Base-by-base conservation (phyloP, 2,113 vertebrate species). In the Spea bombifrons region DNA sequence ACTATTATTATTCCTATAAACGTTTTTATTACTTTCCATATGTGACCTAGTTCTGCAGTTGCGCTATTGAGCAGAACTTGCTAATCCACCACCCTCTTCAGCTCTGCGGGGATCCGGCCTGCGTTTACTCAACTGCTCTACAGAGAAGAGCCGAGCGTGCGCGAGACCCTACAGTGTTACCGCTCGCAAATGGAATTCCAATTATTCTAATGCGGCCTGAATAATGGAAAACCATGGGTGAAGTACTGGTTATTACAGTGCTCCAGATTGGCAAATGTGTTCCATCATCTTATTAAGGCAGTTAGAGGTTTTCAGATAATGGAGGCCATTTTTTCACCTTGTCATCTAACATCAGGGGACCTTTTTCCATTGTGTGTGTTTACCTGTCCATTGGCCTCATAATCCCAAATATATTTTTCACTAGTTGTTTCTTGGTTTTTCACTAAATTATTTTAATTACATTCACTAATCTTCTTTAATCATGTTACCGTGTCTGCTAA, bases 221-320 rank as follows among this genome's bases (percentile, higher is more conserved):
- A 71, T 48, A 84, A 82, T n/a, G 67, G 66, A 49, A 71, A 69
- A 63, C 16, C 30, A 71, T 9, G 15, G 48, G 8, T 0, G 7
- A 0, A 0, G 53, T 65, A 5, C 12, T 82, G 71, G 66, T 16
- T 77, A n/a, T 63, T 63, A 48, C 43, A 46, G 4, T 69, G 46
- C 4, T 12, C 61, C 71, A 49, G 9, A 15, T 78, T 84, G 78
- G 71, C 65, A 75, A 43, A 47, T 77, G 59, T 71, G 17, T 66
- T 73, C 84, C n/a, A 57, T 78, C 48, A 77, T n/a, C 3, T 52
- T n/a, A 83, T 75, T 68, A 66, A 82, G 69, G 30, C 3, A 59
- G 64, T 63, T 16, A 63, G 76, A 75, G 70, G 17, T 66, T 43
- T 57, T 78, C 8, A 52, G 0, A 46, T 0, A 0, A 0, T 0